Evolutionary conservation across 2,888 invertebrate genomes (phyloP), one percentile per base, ranked within the genome.

Genomic region (Chironomus riparius): DNA sequence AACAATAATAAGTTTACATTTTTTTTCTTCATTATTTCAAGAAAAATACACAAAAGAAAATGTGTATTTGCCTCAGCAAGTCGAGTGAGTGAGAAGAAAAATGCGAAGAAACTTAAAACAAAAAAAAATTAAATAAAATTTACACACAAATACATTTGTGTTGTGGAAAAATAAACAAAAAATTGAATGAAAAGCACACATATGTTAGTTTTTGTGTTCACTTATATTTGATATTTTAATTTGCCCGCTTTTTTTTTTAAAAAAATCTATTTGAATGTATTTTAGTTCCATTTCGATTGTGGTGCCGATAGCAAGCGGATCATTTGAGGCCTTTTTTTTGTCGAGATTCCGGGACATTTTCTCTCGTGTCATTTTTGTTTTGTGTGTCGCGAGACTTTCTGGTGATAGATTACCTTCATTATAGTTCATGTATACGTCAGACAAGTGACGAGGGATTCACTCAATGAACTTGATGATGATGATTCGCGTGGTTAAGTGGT

Each of bases 211-310:
- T 65, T 70, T 47, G n/a, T 50, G 15, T 50, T 65, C 62, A 65
- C 50, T 69, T 50, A 24, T 71, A 50, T 71, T 71, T 71, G 71
- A 71, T 71, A 71, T 71, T 71, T 71, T 71, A 71, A 71, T 71
- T 71, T 71, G 71, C 71, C 65, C 65, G 65, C 65, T 65, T 65
- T 65, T 65, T 65, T 21, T 10, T 2, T 2, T 1, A 38, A 10
- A 28, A 28, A 28, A 28, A 15, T 65, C 21, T 65, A 21, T 65
- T 65, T 65, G 21, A 65, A 24, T 24, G 65, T 71, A 47, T 70
- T 47, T 72, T 62, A 72, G 72, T 72, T 72, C 62, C 72, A 38
- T 72, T 72, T 62, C 72, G 50, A 72, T 72, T 72, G 72, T 38
- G 72, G 71, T 56, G 7, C 65, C 65, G 65, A 65, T 65, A 65